A percentile compares a stretch with the other conserved stretches of the same genome.
Evolutionary conservation across 1,140 invertebrate species (phyloP).

Genomic region (Drosophila tsacasi): DNA sequence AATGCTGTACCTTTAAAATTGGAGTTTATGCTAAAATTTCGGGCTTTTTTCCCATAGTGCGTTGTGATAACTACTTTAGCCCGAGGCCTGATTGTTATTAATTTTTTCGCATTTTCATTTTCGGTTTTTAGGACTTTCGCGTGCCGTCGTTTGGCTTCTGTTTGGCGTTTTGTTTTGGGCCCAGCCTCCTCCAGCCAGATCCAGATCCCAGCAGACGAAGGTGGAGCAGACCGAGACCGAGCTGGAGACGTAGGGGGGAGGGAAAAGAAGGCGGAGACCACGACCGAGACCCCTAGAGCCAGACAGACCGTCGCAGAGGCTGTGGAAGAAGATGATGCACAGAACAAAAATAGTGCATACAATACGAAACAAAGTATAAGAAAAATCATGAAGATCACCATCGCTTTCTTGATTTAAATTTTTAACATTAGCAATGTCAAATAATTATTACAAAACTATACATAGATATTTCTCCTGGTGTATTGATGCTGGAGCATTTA

Average conservation of each 20-base stretch:
- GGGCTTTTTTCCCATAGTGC: no score
- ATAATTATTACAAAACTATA: neutral
- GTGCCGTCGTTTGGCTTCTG: slow-evolving; percentile 80
- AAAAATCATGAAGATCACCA: neutral
- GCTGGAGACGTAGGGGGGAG: slow-evolving; percentile 4
- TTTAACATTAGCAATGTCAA: no score
- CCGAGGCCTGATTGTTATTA: slow-evolving; percentile 63
- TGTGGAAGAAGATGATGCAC: slow-evolving; percentile 14
- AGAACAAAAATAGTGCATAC: neutral
- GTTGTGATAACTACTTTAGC: neutral
- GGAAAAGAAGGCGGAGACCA: slow-evolving; percentile 12
- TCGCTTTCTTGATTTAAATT: neutral
- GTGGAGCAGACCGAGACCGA: slow-evolving; percentile 28
- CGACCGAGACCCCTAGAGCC: slow-evolving; percentile 60
- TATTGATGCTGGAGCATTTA: slow-evolving; percentile 53
- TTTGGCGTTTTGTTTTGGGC: slow-evolving; percentile 38
- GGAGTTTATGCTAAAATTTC: no score
- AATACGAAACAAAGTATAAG: neutral
- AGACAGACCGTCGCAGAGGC: slow-evolving; percentile 69
- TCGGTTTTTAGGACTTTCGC: slow-evolving; percentile 77
- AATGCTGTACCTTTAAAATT: no score
- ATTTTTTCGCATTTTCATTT: slow-evolving; percentile 72
- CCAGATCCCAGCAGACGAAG: slow-evolving; percentile 45
- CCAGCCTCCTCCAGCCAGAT: slow-evolving; percentile 61
- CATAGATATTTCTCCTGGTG: neutral